phyloP scores from a whole-genome alignment of 2,888 invertebrate genomes.

The Platerodrilus igneus region DNA sequence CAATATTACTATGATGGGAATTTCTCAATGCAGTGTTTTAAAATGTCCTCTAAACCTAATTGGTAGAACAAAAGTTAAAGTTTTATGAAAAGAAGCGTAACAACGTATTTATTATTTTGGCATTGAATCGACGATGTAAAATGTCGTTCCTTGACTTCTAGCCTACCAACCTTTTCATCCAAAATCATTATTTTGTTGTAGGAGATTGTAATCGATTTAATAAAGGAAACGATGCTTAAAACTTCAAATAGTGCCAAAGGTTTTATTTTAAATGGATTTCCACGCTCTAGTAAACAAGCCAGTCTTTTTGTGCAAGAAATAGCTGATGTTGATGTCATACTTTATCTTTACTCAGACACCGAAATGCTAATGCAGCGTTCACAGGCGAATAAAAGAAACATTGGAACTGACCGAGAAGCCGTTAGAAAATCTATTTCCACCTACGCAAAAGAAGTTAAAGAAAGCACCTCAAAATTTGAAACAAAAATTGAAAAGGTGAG shows the following conservation, averaged over 20 bases:
- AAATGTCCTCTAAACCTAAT: no score
- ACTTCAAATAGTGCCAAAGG: constrained; percentile 49
- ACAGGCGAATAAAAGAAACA: constrained; percentile 17
- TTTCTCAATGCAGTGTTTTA: no score
- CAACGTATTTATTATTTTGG: no score
- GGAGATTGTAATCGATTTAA: constrained; percentile 54
- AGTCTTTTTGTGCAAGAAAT: constrained; percentile 40
- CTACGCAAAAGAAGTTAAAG: constrained; percentile 34
- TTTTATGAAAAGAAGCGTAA: no score
- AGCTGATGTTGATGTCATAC: constrained; percentile 37
- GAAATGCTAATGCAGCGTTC: constrained; percentile 28
- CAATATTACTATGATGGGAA: no score
- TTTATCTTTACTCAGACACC: constrained; percentile 36
- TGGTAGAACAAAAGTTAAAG: no score
- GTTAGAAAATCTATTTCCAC: constrained; percentile 26
- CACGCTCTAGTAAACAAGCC: constrained; percentile 49
- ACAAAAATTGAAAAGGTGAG: constrained; percentile 31
- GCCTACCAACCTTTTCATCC: background rate
- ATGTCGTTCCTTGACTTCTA: no score
- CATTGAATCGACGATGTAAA: no score
- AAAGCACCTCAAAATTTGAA: constrained; percentile 27
- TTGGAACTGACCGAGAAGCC: constrained; percentile 14
- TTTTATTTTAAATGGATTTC: constrained; percentile 56
- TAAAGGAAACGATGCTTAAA: constrained; percentile 54
- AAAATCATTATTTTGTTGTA: no score